Evolutionary conservation across 2,797 vertebrate species (phyloP).

Genomic region (Limosa lapponica): DNA sequence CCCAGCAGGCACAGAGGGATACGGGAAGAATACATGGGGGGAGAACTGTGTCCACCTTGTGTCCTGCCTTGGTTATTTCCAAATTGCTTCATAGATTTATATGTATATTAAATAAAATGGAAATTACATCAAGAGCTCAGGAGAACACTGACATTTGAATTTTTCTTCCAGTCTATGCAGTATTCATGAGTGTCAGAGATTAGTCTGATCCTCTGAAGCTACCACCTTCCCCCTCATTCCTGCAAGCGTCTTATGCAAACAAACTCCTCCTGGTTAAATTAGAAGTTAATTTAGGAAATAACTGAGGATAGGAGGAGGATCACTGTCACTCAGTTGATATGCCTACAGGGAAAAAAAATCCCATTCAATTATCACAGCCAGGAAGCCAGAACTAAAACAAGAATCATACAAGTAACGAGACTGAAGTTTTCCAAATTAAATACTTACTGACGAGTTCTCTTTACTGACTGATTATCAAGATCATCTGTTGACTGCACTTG

Average conservation of each 20-base stretch:
- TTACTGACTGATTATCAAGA: conserved; percentile 73
- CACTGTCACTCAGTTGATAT: not conserved
- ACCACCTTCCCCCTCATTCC: not conserved
- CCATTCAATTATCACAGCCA: not conserved
- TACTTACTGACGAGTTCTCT: conserved; percentile 88
- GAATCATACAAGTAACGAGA: not conserved
- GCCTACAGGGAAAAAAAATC: not conserved
- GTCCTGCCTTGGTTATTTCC: not conserved
- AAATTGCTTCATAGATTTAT: not conserved
- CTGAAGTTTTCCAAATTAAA: not conserved
- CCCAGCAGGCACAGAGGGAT: not conserved
- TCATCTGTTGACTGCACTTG: conserved; percentile 78
- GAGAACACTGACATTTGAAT: not conserved
- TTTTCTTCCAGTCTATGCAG: not conserved
- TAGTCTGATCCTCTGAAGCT: not conserved
- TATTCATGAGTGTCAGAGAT: not conserved
- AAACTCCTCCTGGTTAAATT: not conserved
- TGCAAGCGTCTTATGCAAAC: not conserved
- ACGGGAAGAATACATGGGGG: not conserved
- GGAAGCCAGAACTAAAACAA: not conserved
- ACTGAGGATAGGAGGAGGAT: not conserved
- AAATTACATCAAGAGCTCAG: not conserved
- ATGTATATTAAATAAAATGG: not conserved
- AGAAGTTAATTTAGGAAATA: not conserved
- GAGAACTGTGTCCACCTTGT: not conserved